Evolutionary conservation across 2,113 vertebrate genomes (phyloP), one percentile per base, ranked within the genome.

Genomic region (Trichomycterus rosablanca): DNA sequence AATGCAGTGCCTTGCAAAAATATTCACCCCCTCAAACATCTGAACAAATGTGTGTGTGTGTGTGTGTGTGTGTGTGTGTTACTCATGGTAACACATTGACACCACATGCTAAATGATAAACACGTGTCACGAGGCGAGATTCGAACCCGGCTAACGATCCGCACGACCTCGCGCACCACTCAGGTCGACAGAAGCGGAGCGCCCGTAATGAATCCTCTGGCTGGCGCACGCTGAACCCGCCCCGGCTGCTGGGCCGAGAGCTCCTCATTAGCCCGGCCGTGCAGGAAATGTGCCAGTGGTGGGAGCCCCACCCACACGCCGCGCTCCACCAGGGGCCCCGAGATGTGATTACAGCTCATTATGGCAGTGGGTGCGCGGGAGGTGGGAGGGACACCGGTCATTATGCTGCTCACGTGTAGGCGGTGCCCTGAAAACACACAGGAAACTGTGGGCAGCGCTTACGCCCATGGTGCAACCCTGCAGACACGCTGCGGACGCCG

Each of bases 331-430:
- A 74, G 63, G 48, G 59, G 30, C 70, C 59, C 58, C 32, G 65
- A 58, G 56, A 74, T 65, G 56, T 65, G 63, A 76, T 73, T 71
- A 76, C 45, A 49, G 67, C 63, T 71, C 74, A 76, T 71, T 74
- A 71, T 26, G 35, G 34, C 55, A 56, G 63, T 60, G 59, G 56
- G 70, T 70, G 59, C 54, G 40, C 72, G 57, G 72, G 59, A 58
- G 72, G 71, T 72, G 67, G 66, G 52, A 43, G 63, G 64, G 72
- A 72, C 70, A 61, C 59, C 22, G 67, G 72, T 64, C 59, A 70
- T 77, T 75, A 63, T 67, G 35, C 66, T 72, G 63, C 61, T 56
- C 55, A 45, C 24, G 51, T 70, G 72, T 74, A 67, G 75, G 67
- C 24, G 67, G 67, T 62, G 70, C 67, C 50, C 69, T 51, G 64